phyloP scores from a whole-genome alignment of 2,888 invertebrate genomes.

The Oxystoma pomonae region DNA sequence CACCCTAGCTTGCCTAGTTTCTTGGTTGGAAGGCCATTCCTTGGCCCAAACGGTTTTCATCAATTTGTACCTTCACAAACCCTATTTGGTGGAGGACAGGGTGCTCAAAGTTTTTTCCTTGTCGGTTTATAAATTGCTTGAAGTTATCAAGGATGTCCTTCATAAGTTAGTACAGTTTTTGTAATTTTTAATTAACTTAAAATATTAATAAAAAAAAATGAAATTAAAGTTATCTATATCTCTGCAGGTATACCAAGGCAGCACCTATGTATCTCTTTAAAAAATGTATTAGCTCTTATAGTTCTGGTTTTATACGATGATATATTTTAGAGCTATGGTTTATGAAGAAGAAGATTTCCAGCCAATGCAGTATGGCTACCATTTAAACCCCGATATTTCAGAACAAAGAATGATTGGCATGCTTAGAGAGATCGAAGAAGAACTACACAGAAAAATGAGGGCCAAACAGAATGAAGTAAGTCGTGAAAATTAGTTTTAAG shows the following conservation, averaged over 20 bases:
- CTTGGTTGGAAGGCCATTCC: constrained; percentile 96
- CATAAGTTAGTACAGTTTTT: constrained; percentile 60
- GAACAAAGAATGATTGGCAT: constrained; percentile 76
- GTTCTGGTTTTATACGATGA: no score
- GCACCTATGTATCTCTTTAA: no score
- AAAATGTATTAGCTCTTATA: no score
- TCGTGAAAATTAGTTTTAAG: no score
- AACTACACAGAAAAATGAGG: constrained; percentile 67
- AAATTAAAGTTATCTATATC: not conserved
- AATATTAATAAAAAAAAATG: constrained; percentile 3
- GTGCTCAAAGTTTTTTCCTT: constrained; percentile 82
- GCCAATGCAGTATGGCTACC: constrained; percentile 86
- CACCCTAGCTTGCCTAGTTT: constrained; percentile 88
- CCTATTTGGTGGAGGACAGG: constrained; percentile 77
- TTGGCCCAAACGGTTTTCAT: constrained; percentile 97
- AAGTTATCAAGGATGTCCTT: constrained; percentile 84
- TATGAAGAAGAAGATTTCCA: constrained; percentile 98
- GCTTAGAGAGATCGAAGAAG: constrained; percentile 89
- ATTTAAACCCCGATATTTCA: constrained; percentile 75
- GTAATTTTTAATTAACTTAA: no score
- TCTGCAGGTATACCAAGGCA: no score
- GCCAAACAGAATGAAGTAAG: constrained; percentile 44
- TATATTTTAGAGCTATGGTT: constrained; percentile 72
- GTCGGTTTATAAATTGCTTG: constrained; percentile 83
- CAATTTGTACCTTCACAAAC: constrained; percentile 91